Evolutionary conservation across 2,113 vertebrate genomes (phyloP).

Genomic region (Rhagologus leucostigma): DNA sequence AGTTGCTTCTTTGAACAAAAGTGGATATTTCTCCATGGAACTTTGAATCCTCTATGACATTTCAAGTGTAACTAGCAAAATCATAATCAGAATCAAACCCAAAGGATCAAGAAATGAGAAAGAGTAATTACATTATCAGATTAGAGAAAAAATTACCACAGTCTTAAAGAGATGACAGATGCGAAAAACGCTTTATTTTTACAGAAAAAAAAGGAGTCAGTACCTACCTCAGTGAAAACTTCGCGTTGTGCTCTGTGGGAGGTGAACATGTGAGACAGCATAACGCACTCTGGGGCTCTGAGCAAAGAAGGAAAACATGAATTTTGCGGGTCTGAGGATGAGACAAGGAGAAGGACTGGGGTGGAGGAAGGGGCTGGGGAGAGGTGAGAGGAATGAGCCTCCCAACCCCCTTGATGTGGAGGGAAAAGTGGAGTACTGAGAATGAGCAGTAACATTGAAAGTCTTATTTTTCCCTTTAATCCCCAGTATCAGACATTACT

Average conservation of each 20-base stretch:
- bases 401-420: not conserved
- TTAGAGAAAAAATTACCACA: not conserved
- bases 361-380: not conserved
- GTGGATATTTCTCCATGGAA: not conserved
- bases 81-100: not conserved
- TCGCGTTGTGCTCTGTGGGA: not conserved
- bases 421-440: too few relatives aligned
- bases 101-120: not conserved
- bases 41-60: not conserved
- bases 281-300: not conserved
- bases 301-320: not conserved
- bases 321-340: not conserved
- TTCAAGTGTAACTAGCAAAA: not conserved
- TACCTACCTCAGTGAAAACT: not conserved
- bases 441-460: not conserved
- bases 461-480: not conserved
- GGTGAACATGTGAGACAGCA: accelerated
- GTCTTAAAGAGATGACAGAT: not conserved
- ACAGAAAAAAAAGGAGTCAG: not conserved
- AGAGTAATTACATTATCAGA: not conserved
- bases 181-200: not conserved
- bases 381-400: not conserved
- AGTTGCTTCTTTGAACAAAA: not conserved
- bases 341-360: not conserved
- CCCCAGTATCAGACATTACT: accelerated